phyloP scores from a whole-genome alignment of 2,797 vertebrate species.

The Hemibagrus guttatus region DNA sequence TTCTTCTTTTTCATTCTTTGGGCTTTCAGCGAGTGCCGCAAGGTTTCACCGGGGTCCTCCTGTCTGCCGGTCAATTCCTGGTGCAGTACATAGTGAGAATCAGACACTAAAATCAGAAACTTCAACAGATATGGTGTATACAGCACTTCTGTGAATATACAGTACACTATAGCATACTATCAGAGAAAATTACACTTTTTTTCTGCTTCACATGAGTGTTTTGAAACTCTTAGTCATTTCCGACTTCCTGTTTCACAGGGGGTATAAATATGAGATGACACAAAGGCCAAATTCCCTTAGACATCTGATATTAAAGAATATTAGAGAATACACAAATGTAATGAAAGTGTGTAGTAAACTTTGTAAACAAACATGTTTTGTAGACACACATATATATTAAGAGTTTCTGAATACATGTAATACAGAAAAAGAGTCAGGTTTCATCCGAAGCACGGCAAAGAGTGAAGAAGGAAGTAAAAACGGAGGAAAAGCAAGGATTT shows the following conservation, averaged over 20 bases:
- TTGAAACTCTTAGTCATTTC: neutral
- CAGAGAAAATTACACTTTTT: neutral
- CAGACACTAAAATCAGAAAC: neutral
- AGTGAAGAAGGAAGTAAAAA: neutral
- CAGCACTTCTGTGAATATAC: neutral
- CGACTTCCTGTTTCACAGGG: neutral
- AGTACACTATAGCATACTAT: neutral
- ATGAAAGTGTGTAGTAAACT: neutral
- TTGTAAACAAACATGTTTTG: too few species aligned
- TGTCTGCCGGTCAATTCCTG: constrained; percentile 69
- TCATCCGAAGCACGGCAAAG: neutral
- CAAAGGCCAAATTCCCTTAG: neutral
- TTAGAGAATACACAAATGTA: neutral
- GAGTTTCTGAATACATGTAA: neutral
- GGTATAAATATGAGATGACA: too few species aligned
- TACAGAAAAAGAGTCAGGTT: neutral
- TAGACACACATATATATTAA: too few species aligned
- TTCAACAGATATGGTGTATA: neutral
- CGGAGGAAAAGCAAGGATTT: neutral
- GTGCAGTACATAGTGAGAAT: constrained; percentile 28
- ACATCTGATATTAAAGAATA: neutral
- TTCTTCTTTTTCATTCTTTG: constrained; percentile 76
- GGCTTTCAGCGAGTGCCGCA: constrained; percentile 71
- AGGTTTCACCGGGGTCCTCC: constrained; percentile 67
- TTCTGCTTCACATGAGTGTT: neutral